Conservation (phyloP, 2,888 invertebrate species). For the Drosophila engyochracea region DNA sequence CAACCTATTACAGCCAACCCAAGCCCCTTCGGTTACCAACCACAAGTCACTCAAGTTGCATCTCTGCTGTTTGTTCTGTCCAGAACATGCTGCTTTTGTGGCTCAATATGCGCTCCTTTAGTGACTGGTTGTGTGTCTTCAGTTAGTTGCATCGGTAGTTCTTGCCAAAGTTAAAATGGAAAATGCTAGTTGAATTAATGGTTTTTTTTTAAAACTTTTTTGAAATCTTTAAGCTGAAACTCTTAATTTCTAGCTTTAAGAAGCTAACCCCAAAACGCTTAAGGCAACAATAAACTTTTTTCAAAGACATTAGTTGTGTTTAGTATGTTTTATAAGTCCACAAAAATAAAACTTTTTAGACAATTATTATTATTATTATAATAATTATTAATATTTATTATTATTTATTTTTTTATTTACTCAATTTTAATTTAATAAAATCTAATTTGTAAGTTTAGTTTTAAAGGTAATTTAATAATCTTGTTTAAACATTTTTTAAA, state of each 20-base stretch:
- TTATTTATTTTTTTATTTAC: background rate
- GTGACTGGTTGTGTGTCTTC: constrained; percentile 35
- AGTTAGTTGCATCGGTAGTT: background rate
- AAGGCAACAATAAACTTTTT: background rate
- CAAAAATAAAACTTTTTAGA: background rate
- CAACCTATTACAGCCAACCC: background rate
- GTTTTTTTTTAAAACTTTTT: background rate
- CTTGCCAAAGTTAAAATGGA: background rate
- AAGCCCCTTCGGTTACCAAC: constrained; percentile 18
- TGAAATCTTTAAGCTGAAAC: background rate
- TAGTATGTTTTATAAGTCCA: background rate
- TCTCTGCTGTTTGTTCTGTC: constrained; percentile 41
- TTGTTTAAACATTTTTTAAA: background rate
- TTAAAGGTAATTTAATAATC: too few relatives aligned
- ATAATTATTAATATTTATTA: background rate
- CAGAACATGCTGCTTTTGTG: constrained; percentile 1
- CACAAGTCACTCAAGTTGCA: constrained; percentile 41
- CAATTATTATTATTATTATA: too few relatives aligned
- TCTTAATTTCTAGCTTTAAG: background rate
- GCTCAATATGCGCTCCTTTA: constrained; percentile 11
- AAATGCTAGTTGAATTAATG: background rate
- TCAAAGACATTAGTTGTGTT: background rate
- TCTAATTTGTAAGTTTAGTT: background rate
- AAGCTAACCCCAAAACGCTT: background rate
- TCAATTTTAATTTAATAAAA: background rate